Conservation (phyloP, 2,797 vertebrate species). For the Clarias laeviceps region DNA sequence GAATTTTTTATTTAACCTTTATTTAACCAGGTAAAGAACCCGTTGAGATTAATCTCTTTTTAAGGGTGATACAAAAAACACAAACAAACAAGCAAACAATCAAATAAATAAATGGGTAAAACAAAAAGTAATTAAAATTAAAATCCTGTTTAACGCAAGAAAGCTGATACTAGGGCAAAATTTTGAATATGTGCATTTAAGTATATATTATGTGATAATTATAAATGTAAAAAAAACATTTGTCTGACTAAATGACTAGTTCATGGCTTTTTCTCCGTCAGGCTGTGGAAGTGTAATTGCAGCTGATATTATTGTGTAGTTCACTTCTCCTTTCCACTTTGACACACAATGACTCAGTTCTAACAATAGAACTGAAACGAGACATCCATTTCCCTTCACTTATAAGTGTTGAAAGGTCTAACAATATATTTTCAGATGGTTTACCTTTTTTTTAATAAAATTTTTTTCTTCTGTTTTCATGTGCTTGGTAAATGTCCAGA, state of each 20-base stretch:
- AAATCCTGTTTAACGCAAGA: too few relatives aligned
- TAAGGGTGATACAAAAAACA: not conserved
- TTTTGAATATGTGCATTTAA: too few relatives aligned
- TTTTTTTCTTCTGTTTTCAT: not conserved
- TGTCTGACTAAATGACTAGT: not conserved
- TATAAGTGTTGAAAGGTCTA: not conserved
- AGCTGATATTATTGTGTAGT: slow-evolving; percentile 22
- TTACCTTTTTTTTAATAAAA: too few relatives aligned
- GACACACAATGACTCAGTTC: too few relatives aligned
- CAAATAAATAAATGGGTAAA: not conserved
- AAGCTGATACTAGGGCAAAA: too few relatives aligned
- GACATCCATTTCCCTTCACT: slow-evolving; percentile 36
- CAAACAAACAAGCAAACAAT: not conserved
- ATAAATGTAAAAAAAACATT: not conserved
- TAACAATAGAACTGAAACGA: slow-evolving; percentile 54
- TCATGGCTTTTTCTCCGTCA: not conserved
- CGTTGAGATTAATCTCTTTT: too few relatives aligned
- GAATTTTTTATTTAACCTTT: too few relatives aligned
- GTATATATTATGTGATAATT: too few relatives aligned
- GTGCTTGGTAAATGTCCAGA: not conserved
- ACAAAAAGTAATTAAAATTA: too few relatives aligned
- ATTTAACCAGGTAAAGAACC: too few relatives aligned
- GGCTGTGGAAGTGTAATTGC: slow-evolving; percentile 6
- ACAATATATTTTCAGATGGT: not conserved
- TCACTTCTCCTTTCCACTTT: slow-evolving; percentile 56